Conservation (phyloP, 1,140 invertebrate genomes). For the Lanistes nyassanus region DNA sequence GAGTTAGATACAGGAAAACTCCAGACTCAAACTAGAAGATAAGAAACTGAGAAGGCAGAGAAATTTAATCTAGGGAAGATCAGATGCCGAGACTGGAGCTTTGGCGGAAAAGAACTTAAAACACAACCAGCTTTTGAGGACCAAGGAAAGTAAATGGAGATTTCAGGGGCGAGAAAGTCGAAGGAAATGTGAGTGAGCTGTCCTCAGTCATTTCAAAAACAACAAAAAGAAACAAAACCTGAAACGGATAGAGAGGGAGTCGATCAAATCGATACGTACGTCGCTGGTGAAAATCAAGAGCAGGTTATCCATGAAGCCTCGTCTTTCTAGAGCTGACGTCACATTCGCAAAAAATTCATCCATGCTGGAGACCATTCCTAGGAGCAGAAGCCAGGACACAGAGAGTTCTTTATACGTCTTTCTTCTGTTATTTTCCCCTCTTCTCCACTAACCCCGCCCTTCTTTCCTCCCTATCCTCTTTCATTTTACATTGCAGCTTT, state of each 20-base stretch:
- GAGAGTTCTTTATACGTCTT: neutral
- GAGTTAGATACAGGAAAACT: constrained; percentile 53
- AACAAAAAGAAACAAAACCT: neutral
- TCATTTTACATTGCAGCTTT: too few species aligned
- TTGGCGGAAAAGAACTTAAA: neutral
- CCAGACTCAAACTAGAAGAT: too few species aligned
- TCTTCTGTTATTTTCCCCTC: too few species aligned
- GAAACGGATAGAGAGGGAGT: neutral
- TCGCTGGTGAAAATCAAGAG: constrained; percentile 55
- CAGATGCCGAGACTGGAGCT: constrained; percentile 3
- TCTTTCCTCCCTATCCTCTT: too few species aligned
- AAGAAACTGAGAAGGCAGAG: constrained; percentile 9
- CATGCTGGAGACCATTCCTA: constrained; percentile 23
- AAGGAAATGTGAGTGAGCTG: neutral
- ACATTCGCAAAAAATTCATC: constrained; percentile 26
- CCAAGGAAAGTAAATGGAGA: neutral
- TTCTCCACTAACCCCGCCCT: neutral
- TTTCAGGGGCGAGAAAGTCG: neutral
- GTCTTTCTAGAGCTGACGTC: constrained; percentile 27
- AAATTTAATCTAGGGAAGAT: constrained; percentile 12
- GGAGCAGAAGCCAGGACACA: neutral
- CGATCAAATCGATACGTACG: constrained; percentile 20
- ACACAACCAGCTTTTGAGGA: neutral
- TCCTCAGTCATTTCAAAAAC: too few species aligned
- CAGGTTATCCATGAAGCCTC: constrained; percentile 55